Percentiles rank a stretch among this genome's conserved stretches.
phyloP scores from a whole-genome alignment of 2,113 vertebrate genomes.

The Ginglymostoma cirratum region DNA sequence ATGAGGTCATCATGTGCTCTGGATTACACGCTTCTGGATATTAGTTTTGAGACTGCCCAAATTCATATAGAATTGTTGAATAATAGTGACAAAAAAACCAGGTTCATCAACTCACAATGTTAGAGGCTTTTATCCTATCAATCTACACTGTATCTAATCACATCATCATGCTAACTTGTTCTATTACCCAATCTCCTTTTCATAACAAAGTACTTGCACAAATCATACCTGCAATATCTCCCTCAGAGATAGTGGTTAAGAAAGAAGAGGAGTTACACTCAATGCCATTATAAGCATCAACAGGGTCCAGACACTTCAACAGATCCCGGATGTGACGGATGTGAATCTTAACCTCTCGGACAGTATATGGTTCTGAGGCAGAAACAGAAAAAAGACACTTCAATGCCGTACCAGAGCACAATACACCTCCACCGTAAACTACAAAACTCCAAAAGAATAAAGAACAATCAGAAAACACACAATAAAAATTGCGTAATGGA shows the following conservation, averaged over 20 bases:
- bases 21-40: no score
- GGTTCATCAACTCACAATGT: background rate
- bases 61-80: background rate
- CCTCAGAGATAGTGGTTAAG: conserved; percentile 56
- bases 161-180: background rate
- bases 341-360: conserved; percentile 56
- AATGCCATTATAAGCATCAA: conserved; percentile 55
- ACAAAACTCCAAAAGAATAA: background rate
- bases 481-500: background rate
- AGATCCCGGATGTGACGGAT: conserved; percentile 61
- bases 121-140: background rate
- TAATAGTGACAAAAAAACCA: background rate
- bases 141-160: background rate
- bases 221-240: conserved; percentile 43
- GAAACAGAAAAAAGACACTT: background rate
- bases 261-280: conserved; percentile 62
- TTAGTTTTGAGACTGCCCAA: background rate
- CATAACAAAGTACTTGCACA: background rate
- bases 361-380: conserved; percentile 61
- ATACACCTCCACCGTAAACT: background rate
- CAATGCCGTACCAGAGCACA: background rate
- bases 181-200: background rate
- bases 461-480: background rate
- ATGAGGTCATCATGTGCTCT: background rate
- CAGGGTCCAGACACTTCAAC: conserved; percentile 55